phyloP scores from a whole-genome alignment of 2,113 vertebrate genomes.

The Myiopsitta monachus region DNA sequence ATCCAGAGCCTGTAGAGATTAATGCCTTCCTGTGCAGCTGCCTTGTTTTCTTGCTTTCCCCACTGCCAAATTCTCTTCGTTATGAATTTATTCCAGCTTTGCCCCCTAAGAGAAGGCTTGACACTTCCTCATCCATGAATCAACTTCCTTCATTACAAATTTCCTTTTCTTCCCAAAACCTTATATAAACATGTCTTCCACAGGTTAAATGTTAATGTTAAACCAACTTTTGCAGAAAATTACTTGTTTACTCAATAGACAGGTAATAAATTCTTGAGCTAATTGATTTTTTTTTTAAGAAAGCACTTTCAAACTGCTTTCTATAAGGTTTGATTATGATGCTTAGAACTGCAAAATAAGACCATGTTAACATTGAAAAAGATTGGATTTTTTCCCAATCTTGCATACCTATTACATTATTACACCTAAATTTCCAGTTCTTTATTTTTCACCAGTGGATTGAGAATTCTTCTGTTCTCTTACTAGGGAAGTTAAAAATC shows the following conservation, averaged over 20 bases:
- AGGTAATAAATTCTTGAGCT: background rate
- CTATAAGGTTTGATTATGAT: background rate
- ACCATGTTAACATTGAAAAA: background rate
- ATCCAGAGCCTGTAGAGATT: background rate
- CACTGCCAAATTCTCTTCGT: background rate
- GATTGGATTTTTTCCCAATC: background rate
- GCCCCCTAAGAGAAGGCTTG: background rate
- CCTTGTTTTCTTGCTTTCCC: background rate
- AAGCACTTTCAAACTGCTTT: accelerated
- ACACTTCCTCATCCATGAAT: background rate
- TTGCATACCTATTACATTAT: background rate
- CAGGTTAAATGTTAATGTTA: background rate
- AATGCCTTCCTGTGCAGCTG: background rate
- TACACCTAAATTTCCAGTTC: background rate
- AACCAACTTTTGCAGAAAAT: background rate
- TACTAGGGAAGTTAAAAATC: background rate
- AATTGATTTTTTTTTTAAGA: background rate
- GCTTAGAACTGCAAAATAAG: background rate
- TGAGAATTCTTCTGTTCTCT: background rate
- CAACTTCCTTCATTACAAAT: background rate
- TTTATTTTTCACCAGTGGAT: background rate
- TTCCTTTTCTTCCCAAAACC: background rate
- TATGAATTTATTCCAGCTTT: background rate
- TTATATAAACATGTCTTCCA: background rate
- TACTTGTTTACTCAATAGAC: background rate